Percentiles rank a stretch among this genome's conserved stretches.
These are phyloP conservation scores for Oncorhynchus nerka DNA, from an alignment of 2,113 vertebrate species.

Conservation along the genomic window DNA sequence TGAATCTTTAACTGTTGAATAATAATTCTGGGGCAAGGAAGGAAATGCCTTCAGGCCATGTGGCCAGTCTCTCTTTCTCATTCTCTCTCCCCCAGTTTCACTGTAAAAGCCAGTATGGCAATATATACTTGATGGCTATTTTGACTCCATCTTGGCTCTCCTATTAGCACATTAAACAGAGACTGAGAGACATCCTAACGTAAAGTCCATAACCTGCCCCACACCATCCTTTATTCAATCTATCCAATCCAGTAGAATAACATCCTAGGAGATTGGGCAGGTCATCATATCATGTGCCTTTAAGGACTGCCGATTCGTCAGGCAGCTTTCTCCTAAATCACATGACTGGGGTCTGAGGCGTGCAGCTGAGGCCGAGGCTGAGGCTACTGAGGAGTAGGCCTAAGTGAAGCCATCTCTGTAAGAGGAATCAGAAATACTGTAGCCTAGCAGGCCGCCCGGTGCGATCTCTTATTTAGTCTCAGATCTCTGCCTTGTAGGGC, in stretches of 20 bases:
- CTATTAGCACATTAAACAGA: slow-evolving; percentile 19
- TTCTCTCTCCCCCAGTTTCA: background rate
- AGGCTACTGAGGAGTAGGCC: background rate
- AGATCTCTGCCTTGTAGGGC: slow-evolving; percentile 56
- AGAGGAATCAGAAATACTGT: background rate
- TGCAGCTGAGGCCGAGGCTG: background rate
- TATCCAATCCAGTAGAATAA: slow-evolving; percentile 14
- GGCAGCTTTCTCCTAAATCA: slow-evolving; percentile 6
- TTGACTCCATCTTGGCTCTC: slow-evolving; percentile 9
- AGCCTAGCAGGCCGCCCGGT: slow-evolving; percentile 14
- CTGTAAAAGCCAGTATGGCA: slow-evolving; percentile 6
- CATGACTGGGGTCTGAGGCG: background rate
- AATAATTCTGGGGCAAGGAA: slow-evolving; percentile 42
- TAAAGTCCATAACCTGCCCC: slow-evolving; percentile 1
- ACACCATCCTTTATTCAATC: background rate
- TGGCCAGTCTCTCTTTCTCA: slow-evolving; percentile 9
- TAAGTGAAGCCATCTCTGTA: background rate
- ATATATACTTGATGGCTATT: slow-evolving; percentile 13
- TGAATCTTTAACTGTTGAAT: slow-evolving; percentile 46
- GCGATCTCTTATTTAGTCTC: slow-evolving; percentile 54
- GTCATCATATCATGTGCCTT: background rate
- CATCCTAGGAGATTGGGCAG: background rate
- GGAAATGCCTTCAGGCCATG: slow-evolving; percentile 33
- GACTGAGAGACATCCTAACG: background rate
- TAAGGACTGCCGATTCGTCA: slow-evolving; percentile 5